Evolutionary conservation across 2,113 vertebrate genomes (phyloP), one percentile per base, ranked within the genome.

Genomic region (Phasianus colchicus): DNA sequence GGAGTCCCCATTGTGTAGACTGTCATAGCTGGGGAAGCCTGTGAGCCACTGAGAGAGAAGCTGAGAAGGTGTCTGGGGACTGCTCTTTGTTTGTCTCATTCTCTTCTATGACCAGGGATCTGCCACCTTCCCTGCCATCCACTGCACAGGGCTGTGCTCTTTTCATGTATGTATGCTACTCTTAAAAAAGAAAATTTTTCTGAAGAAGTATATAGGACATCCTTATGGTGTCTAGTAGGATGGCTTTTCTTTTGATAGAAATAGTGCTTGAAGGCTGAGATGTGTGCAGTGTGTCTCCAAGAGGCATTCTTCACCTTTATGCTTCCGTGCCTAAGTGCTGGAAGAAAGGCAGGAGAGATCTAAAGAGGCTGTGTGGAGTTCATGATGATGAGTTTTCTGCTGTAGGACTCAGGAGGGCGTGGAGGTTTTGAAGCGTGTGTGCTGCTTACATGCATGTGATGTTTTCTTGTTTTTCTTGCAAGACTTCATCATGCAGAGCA

Each of bases 401-500:
- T 72, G 36, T 32, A 83, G 50, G 82, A 36, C 54, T 61, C 10
- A 4, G 63, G 54, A 89, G 34, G 42, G 20, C 4, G 4, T 15
- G 66, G 72, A 67, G 22, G 6, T 48, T 17, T 66, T 67, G 65
- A 75, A 65, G 52, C 13, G 10, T 20, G 20, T 20, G 34, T 30
- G 5, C 45, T 75, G 25, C 65, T 79, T 7, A 1, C 8, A 6
- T 36, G 18, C 11, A 11, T 12, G 15, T 1, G 1, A 0, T 64
- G 34, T 64, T 81, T 88, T 86, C 5, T 40, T 63, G 24, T 60
- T 43, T 43, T 16, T 43, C 15, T 43, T 43, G 27, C 17, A 75
- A 61, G 50, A 83, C 9, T 34, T 88, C 8, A 38, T 86, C 48
- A 50, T n/a, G 15, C 55, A 47, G 43, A 86, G 45, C 6, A 20